A percentile compares a stretch with the other conserved stretches of the same genome.
phyloP scores from a whole-genome alignment of 2,888 invertebrate genomes.

The Monopis laevigella region DNA sequence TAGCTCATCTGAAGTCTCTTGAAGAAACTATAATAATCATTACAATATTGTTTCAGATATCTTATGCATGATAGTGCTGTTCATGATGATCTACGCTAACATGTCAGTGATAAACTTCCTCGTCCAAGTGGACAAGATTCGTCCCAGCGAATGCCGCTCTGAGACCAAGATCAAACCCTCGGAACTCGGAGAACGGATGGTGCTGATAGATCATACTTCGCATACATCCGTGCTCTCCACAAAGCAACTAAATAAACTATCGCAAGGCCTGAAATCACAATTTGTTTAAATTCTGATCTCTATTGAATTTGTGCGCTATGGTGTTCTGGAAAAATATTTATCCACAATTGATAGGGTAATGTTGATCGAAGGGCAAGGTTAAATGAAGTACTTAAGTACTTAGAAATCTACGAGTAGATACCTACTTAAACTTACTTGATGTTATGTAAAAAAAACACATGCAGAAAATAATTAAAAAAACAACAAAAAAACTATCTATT shows the following conservation, averaged over 20 bases:
- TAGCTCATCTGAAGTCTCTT: not conserved
- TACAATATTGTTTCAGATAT: slow-evolving; percentile 36
- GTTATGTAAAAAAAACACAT: no score
- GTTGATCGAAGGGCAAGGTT: no score
- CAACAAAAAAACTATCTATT: no score
- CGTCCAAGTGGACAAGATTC: not conserved
- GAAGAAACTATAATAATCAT: slow-evolving; percentile 1
- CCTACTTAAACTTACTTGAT: no score
- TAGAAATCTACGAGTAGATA: no score
- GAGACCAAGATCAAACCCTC: not conserved
- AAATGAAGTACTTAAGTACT: no score
- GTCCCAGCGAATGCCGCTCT: slow-evolving; percentile 1
- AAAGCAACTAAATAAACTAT: slow-evolving; percentile 50
- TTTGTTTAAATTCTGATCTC: slow-evolving; percentile 49
- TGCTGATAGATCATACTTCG: slow-evolving; percentile 52
- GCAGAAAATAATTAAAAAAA: no score
- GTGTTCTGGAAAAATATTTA: no score
- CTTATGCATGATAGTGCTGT: slow-evolving; percentile 42
- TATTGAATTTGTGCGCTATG: no score
- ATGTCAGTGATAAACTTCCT: slow-evolving; percentile 54
- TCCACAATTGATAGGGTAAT: no score
- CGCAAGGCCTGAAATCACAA: slow-evolving; percentile 45
- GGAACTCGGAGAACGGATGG: slow-evolving; percentile 44
- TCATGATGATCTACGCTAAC: slow-evolving; percentile 55
- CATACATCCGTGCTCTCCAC: slow-evolving; percentile 56